Conservation (phyloP, 2,113 vertebrate species). For the Andinoacara biseriatus region DNA sequence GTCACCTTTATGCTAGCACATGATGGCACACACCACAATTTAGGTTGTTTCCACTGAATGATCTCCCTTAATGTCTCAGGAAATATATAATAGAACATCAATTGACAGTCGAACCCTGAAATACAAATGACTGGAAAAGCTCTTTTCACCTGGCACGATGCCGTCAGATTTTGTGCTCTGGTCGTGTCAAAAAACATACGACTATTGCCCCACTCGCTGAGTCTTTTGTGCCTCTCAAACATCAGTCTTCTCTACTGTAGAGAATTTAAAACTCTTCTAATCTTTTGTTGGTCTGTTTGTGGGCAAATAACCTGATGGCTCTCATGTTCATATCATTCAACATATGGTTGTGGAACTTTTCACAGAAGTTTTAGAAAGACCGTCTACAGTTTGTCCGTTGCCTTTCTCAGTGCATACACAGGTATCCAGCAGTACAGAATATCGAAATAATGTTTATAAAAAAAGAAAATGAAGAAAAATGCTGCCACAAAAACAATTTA, state of each 20-base stretch:
- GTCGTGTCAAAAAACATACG: background rate
- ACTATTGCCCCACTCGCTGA: background rate
- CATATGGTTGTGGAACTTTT: background rate
- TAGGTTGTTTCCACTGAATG: background rate
- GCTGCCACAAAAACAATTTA: constrained; percentile 55
- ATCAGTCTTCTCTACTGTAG: background rate
- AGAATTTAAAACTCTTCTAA: constrained; percentile 10
- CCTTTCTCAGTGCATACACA: background rate
- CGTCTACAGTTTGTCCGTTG: background rate
- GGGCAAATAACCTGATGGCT: background rate
- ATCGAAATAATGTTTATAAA: constrained; percentile 27
- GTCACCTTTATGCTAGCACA: background rate
- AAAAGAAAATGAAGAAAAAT: constrained; percentile 55
- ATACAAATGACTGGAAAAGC: background rate
- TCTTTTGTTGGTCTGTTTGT: background rate
- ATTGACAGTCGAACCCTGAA: background rate
- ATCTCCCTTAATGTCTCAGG: background rate
- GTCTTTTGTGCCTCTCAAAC: constrained; percentile 7
- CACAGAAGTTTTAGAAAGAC: background rate
- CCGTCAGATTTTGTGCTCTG: background rate
- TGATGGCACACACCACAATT: background rate
- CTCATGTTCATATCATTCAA: background rate
- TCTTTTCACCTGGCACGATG: too few relatives aligned
- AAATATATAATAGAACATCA: background rate
- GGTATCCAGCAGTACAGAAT: constrained; percentile 21